Percentiles rank a stretch among this genome's conserved stretches.
phyloP scores from a whole-genome alignment of 2,113 vertebrate species.

The Syngnathoides biaculeatus region DNA sequence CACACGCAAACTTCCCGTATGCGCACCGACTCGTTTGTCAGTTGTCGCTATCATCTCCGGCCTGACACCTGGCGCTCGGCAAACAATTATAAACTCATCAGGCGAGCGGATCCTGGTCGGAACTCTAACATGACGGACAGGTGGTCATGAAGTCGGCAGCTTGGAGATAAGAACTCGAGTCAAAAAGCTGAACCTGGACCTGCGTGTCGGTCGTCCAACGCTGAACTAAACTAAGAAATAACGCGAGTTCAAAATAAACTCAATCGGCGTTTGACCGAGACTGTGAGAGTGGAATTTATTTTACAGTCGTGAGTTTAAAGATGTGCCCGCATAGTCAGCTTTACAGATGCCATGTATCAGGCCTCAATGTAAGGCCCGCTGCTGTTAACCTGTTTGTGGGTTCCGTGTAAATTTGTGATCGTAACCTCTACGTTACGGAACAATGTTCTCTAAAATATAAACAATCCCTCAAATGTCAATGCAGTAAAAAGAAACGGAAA shows the following conservation, averaged over 20 bases:
- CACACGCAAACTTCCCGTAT: conserved; percentile 1
- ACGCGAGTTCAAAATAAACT: no score
- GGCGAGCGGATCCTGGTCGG: conserved; percentile 30
- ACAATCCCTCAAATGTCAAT: no score
- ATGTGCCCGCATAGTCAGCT: background rate
- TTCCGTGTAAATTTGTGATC: no score
- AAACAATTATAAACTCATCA: conserved; percentile 51
- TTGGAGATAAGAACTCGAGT: background rate
- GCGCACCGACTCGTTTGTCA: conserved; percentile 16
- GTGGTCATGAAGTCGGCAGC: background rate
- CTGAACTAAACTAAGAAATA: no score
- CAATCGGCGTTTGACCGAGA: no score
- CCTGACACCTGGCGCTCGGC: conserved; percentile 48
- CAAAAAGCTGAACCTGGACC: background rate
- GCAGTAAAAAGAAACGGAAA: no score
- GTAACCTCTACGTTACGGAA: no score
- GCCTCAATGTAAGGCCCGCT: no score
- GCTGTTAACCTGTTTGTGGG: no score
- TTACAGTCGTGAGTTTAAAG: no score
- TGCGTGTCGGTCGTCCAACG: background rate
- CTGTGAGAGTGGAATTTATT: no score
- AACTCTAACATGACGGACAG: conserved; percentile 7
- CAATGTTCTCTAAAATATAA: no score
- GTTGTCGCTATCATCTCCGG: conserved; percentile 24
- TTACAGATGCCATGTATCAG: background rate